Percentiles rank a stretch among this genome's conserved stretches.
These are phyloP conservation scores for Patella depressa DNA, from an alignment of 2,888 invertebrate species.

Conservation along the genomic window DNA sequence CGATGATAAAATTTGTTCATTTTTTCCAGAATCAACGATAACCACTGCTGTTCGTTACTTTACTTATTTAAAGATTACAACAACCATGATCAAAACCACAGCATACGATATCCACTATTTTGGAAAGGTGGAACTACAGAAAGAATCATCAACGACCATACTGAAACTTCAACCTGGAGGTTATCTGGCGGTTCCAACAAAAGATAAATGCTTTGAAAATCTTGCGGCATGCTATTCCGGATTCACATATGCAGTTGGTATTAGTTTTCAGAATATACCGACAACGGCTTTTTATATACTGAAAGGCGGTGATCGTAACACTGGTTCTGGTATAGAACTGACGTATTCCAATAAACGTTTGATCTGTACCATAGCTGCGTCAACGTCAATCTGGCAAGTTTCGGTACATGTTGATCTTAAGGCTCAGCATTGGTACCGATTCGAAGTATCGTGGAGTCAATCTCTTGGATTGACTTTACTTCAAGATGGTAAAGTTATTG, in stretches of 20 bases:
- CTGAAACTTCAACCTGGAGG: constrained; percentile 22
- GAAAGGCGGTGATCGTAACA: constrained; percentile 4
- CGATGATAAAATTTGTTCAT: neutral
- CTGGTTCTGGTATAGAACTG: constrained; percentile 41
- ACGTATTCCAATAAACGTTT: constrained; percentile 37
- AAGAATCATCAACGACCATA: neutral
- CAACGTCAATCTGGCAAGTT: constrained; percentile 42
- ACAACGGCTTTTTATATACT: constrained; percentile 8
- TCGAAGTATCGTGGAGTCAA: constrained; percentile 50
- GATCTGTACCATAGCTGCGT: constrained; percentile 45
- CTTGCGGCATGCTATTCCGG: constrained; percentile 24
- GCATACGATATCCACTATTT: neutral
- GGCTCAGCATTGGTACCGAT: constrained; percentile 45
- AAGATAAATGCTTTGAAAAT: constrained; percentile 21
- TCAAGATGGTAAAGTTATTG: constrained; percentile 41
- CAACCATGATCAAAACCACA: neutral
- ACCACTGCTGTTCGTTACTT: neutral
- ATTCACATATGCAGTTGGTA: constrained; percentile 23
- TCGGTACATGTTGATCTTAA: constrained; percentile 32
- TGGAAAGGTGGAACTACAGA: constrained; percentile 17
- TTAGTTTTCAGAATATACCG: constrained; percentile 18
- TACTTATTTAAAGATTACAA: neutral
- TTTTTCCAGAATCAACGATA: neutral
- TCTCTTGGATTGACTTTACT: constrained; percentile 43
- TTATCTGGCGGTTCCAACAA: constrained; percentile 16